Evolutionary conservation across 2,888 invertebrate species (phyloP), one percentile per base, ranked within the genome.

Genomic region (Drosophila ustulata): DNA sequence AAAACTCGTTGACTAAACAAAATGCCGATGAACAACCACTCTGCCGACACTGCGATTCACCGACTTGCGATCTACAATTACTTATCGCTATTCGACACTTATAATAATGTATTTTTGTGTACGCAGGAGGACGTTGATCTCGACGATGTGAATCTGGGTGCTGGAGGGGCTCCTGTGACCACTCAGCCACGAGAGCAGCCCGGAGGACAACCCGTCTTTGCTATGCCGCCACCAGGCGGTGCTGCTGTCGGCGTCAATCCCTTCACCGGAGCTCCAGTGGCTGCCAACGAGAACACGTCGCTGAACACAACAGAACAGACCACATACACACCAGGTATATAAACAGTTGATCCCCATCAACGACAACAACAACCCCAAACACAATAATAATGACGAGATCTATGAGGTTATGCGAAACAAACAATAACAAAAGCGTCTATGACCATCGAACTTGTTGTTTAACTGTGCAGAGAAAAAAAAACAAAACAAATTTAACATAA

Each of bases 261-360:
- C 13, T 93, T 93, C 70, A 92, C 92, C 9, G 91, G 91, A 39
- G 91, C 91, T 56, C 91, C 91, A 11, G 91, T 91, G 30, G 89
- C 92, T 4, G 91, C 92, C 49, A 93, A 90, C 47, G 92, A 93
- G 82, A 91, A 90, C 68, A 93, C 92, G 63, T 92, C 92, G 75
- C 90, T 93, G 73, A 93, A 93, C 84, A 89, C 91, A 80, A 88
- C 92, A 75, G 93, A 92, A 82, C 91, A 92, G 82, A 90, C 92
- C 69, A 93, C 92, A 74, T 93, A 93, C 84, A 92, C 93, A 80
- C 92, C 93, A 92, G 93, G 93, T 93, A 92, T 91, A 89, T 91
- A 91, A 91, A 80, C 67, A 52, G 39, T 59, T 59, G 55, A 51
- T 26, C 37, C 46, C 23, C 51, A 8, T 8, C 46, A n/a, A 11